Conservation (phyloP, 2,113 vertebrate genomes). For the Gymnobelideus leadbeateri region DNA sequence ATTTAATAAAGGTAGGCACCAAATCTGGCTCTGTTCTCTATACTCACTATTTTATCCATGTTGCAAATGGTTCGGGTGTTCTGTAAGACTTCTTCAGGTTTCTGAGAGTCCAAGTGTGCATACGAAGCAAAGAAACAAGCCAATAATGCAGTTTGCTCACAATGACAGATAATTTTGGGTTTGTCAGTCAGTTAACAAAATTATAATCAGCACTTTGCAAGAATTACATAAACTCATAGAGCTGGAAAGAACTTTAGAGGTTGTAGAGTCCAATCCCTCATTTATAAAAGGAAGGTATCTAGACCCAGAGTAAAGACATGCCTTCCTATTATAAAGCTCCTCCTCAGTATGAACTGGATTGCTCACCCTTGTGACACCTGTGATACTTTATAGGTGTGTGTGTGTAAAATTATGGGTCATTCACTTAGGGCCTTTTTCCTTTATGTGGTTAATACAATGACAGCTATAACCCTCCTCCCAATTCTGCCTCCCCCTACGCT, state of each 20-base stretch:
- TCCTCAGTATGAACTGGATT: background rate
- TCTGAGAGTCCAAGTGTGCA: background rate
- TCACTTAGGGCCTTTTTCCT: background rate
- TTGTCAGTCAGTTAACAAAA: background rate
- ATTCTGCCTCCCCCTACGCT: background rate
- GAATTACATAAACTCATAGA: background rate
- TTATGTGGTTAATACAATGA: background rate
- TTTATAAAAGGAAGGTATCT: background rate
- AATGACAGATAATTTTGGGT: background rate
- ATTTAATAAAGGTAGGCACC: too few species aligned
- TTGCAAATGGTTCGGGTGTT: background rate
- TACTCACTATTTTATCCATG: background rate
- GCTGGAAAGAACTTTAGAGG: background rate
- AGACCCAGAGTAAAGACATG: background rate
- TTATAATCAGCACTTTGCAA: background rate
- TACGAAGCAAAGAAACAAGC: background rate
- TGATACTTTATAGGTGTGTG: background rate
- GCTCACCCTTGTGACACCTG: background rate
- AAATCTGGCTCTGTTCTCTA: too few species aligned
- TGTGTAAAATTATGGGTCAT: background rate
- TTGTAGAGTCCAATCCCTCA: background rate
- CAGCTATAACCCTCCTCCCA: background rate
- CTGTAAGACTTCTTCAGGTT: background rate
- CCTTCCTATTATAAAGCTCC: background rate
- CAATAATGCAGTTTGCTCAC: background rate